Base-by-base conservation (phyloP, 1,140 invertebrate species). In the Agrypnia vestita region DNA sequence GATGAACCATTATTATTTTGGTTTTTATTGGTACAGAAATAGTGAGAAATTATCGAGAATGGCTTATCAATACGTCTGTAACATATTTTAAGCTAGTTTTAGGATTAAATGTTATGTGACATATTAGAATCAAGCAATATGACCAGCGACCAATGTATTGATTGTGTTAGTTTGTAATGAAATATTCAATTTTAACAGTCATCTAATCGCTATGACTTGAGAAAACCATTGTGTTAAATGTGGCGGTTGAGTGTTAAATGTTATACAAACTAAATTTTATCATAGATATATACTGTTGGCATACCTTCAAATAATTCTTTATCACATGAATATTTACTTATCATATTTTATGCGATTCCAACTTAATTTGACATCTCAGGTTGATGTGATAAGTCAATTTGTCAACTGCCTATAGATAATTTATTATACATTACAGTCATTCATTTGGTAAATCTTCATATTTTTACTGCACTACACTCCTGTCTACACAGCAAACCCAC, bases 91-190 rank as follows among this genome's bases (percentile, higher is more conserved):
- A 19, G 17, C n/a, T 21, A 19, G 17, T 59, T 11, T 6, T 19
- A 59, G 21, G 17, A 59, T 53, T 21, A 51, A 13, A 25, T 62
- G 19, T 21, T 3, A 62, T 64, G 61, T 64, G 35, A 64, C 10
- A 64, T 64, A 64, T 43, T 64, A 64, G 61, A n/a, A 43, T 43
- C n/a, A 64, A 64, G 61, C 61, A 64, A 64, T 64, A 64, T 43
- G 21, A 64, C 35, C 61, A 64, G 61, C 35, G 61, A 64, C 61
- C 61, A 64, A 64, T 64, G 35, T 35, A 64, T 64, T 64, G 61
- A 64, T 64, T 59, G 55, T 59, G 15, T 59, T 59, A 59, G 17
- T 59, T 11, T 21, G 11, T 21, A 21, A 19, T 21, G 15, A 21
- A 17, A 19, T 59, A 59, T 11, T 35, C 25, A 35, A 35, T 35